Evolutionary conservation across 2,888 invertebrate genomes (phyloP), one percentile per base, ranked within the genome.

Genomic region (Dyspetes luteomarginatus): DNA sequence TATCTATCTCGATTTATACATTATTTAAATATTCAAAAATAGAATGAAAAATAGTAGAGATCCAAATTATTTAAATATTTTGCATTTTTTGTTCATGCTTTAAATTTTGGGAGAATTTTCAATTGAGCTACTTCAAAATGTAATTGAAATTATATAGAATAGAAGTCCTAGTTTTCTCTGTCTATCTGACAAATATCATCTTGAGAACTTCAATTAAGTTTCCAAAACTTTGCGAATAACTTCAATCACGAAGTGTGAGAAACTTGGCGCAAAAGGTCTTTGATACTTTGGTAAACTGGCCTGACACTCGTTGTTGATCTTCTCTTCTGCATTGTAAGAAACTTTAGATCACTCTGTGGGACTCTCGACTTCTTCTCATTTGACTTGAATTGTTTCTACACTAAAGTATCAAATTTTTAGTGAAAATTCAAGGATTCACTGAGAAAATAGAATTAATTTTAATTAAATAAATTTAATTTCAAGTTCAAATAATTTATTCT

Each of bases 161-260:
- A 4, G 12, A 50, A 50, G 5, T 50, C 22, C 50, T 9, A 9
- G 41, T 15, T 56, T 62, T 43, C 50, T 4, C 41, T 24, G 30
- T 64, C n/a, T n/a, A 1, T 41, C 17, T 43, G 50, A 72, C 19
- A 52, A 64, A 72, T 22, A 62, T 72, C 28, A 7, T n/a, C 41
- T 26, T 50, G 30, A 12, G n/a, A 36, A 75, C 52, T 75, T 58
- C 58, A 50, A 67, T 48, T 4, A 22, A n/a, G n/a, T 67, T 50
- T 48, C 28, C 5, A 19, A 52, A 41, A 36, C 36, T 60, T 36
- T 9, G 9, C 9, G 1, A 19, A 17, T 3, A 41, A 60, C 22
- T 30, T 60, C 41, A 12, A 36, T 60, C 17, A 9, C 36, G 36
- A 9, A 4, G 41, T 41, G 7, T 4, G 60, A 7, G 22, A 41